Evolutionary conservation across 2,113 vertebrate species (phyloP), one percentile per base, ranked within the genome.

Genomic region (Gallinago jamesoni): DNA sequence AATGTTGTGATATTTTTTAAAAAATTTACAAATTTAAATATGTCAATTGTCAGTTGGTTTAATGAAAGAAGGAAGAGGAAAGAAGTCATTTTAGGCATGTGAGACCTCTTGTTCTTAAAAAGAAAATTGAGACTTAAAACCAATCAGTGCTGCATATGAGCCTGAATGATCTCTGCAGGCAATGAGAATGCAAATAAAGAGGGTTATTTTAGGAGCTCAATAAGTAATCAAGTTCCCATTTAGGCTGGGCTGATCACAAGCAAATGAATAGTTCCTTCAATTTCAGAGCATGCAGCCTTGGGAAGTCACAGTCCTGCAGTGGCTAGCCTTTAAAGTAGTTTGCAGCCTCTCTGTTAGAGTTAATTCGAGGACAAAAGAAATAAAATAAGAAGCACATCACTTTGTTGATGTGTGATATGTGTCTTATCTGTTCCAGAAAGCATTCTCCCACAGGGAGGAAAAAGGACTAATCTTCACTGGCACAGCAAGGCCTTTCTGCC

Each of bases 291-390:
- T 1, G 2, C 30, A 89, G 89, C 73, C 66, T 8, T 62, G 59
- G 86, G 70, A 96, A 95, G 86, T 30, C 57, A 39, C 50, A 73
- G 76, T 57, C 53, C 48, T 67, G 43, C 35, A 52, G 72, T 31
- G 53, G 45, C 45, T 82, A 72, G 27, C 45, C 80, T 95, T 92
- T 79, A n/a, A 82, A 87, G 77, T 6, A 56, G 43, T 89, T 23
- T 23, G 53, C 41, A 70, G 67, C 17, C n/a, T 82, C 75, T 87
- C 76, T 79, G 37, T 30, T 64, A 78, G 48, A 94, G 56, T 87
- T 96, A 86, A 94, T 90, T 89, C 2, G 14, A 76, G 80, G 89
- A 93, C 55, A 95, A 94, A 94, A 89, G 47, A 78, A 76, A 85
- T 74, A 62, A 89, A 93, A 96, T 14, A 43, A 55, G 81, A 92